Conservation (phyloP, 2,797 vertebrate species). For the Coregonus ussuriensis region DNA sequence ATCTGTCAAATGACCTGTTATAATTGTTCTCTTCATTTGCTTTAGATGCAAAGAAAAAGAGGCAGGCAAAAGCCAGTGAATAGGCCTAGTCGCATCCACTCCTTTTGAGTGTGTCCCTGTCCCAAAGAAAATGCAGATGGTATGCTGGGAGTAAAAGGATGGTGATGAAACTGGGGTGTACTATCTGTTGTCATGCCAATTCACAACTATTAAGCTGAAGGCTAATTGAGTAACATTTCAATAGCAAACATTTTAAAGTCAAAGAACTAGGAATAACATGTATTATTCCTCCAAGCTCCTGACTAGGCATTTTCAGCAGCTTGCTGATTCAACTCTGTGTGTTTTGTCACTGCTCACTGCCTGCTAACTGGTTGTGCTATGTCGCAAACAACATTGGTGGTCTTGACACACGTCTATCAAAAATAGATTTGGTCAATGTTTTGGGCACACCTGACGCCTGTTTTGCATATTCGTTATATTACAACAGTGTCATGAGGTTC, state of each 20-base stretch:
- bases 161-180: constrained; percentile 14
- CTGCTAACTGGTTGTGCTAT: background rate
- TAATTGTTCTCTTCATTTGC: background rate
- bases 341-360: background rate
- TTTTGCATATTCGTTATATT: constrained; percentile 37
- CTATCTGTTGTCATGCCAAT: constrained; percentile 44
- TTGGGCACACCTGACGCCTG: background rate
- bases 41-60: constrained; percentile 2
- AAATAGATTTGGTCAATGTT: background rate
- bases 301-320: constrained; percentile 6
- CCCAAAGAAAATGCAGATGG: constrained; percentile 56
- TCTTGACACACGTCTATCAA: background rate
- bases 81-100: constrained; percentile 36
- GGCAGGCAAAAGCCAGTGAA: constrained; percentile 36
- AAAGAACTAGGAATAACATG: constrained; percentile 15
- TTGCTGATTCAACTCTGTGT: background rate
- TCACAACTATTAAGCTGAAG: constrained; percentile 22
- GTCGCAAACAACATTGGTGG: background rate
- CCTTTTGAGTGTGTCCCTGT: constrained; percentile 27
- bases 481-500: constrained; percentile 24
- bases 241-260: background rate
- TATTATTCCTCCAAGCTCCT: background rate
- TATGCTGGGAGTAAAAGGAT: constrained; percentile 28
- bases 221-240: constrained; percentile 48
- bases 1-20: background rate